Evolutionary conservation across 2,113 vertebrate genomes (phyloP).

Genomic region (Egretta garzetta): DNA sequence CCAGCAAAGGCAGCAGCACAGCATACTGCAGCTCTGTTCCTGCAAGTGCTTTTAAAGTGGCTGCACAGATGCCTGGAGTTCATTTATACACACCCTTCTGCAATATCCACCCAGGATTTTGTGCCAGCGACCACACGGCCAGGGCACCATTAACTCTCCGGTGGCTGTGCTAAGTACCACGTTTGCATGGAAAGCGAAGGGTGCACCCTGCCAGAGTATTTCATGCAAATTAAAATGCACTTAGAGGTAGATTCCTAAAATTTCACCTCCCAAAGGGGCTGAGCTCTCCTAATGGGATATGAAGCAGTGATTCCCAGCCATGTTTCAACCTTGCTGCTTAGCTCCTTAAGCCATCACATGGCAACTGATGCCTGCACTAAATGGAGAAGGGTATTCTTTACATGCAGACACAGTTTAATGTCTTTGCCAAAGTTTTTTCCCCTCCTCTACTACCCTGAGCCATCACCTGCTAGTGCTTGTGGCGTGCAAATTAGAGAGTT

Average conservation of each 20-base stretch:
- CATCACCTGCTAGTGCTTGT: conserved; percentile 61
- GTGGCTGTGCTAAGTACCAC: not conserved
- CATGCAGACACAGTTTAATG: conserved; percentile 6
- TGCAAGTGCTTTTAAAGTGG: not conserved
- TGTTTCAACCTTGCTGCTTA: conserved; percentile 16
- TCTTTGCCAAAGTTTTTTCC: conserved; percentile 54
- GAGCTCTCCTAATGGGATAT: not conserved
- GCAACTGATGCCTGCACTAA: not conserved
- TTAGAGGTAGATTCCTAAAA: not conserved
- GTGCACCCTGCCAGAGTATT: not conserved
- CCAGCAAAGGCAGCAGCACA: not conserved
- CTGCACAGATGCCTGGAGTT: not conserved
- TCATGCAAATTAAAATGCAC: not conserved
- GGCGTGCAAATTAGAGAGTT: conserved; percentile 44
- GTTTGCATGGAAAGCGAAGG: not conserved
- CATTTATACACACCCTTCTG: not conserved
- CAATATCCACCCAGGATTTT: not conserved
- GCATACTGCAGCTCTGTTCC: not conserved
- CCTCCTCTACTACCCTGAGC: conserved; percentile 40
- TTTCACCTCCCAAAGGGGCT: not conserved
- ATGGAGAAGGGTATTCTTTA: conserved; percentile 27
- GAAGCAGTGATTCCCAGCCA: not conserved
- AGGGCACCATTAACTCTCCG: not conserved
- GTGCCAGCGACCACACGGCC: not conserved
- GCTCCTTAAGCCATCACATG: not conserved